Evolutionary conservation across 2,113 vertebrate species (phyloP).

Genomic region (Tachysurus vachellii): DNA sequence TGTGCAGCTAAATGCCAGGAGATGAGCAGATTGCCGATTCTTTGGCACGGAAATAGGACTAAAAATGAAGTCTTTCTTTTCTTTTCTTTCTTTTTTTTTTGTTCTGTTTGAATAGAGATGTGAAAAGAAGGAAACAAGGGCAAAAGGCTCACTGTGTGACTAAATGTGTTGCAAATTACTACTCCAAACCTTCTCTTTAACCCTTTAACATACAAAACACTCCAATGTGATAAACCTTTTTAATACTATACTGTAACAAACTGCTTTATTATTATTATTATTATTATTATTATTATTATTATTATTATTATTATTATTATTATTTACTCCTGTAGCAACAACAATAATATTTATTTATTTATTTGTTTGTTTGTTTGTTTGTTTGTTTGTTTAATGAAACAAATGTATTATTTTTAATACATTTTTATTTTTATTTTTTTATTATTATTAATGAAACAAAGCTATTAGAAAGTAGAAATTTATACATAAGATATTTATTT

Average conservation of each 20-base stretch:
- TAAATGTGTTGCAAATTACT: neutral
- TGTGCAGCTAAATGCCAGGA: conserved; percentile 20
- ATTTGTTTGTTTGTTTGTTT: no score
- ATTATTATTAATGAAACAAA: neutral
- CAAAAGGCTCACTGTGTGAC: neutral
- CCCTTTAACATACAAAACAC: neutral
- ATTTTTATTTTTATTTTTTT: neutral
- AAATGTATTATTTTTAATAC: no score
- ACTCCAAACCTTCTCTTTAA: neutral
- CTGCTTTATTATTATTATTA: no score
- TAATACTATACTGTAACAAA: neutral
- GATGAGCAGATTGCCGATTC: neutral
- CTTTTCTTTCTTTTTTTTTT: conserved; percentile 16
- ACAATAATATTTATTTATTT: no score
- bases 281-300: neutral
- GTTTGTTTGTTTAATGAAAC: no score
- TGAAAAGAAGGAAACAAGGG: neutral
- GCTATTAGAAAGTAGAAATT: no score
- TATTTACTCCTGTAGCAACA: neutral
- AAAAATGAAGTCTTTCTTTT: neutral
- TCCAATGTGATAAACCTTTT: neutral
- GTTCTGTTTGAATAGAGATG: neutral
- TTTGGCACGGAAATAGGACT: conserved; percentile 6
- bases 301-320: neutral
- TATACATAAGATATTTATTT: no score